Conservation (phyloP, 1,140 invertebrate genomes). For the Lordiphosa mommai region DNA sequence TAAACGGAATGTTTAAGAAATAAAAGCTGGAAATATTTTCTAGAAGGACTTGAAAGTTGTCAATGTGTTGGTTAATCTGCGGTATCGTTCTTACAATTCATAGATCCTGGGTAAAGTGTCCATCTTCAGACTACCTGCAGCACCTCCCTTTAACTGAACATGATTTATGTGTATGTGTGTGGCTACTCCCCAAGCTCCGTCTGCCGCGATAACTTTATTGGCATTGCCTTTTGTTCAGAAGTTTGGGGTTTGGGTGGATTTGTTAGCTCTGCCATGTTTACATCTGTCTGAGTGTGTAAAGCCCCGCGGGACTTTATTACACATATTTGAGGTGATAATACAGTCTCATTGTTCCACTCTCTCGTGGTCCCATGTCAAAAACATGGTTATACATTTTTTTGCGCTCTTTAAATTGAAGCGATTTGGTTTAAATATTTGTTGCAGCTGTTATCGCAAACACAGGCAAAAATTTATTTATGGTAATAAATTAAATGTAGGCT, state of each 20-base stretch:
- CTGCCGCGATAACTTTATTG: constrained; percentile 67
- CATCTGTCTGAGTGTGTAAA: constrained; percentile 14
- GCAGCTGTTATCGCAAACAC: constrained; percentile 59
- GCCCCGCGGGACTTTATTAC: constrained; percentile 63
- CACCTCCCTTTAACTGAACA: constrained; percentile 31
- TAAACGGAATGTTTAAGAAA: too few species aligned
- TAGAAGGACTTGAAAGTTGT: too few species aligned
- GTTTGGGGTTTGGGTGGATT: constrained; percentile 4
- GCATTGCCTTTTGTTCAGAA: constrained; percentile 38
- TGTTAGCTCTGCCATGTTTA: constrained; percentile 24
- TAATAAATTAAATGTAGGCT: constrained; percentile 54
- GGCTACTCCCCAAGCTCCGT: constrained; percentile 53
- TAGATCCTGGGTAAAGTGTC: too few species aligned
- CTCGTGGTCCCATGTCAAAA: constrained; percentile 25
- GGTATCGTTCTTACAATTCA: too few species aligned
- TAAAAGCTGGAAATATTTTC: too few species aligned
- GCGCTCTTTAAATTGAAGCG: constrained; percentile 35
- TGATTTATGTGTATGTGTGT: constrained; percentile 63
- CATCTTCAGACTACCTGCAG: background rate
- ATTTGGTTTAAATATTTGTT: constrained; percentile 64
- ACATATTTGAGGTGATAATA: constrained; percentile 77
- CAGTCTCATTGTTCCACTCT: constrained; percentile 44
- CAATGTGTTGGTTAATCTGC: too few species aligned
- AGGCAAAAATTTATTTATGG: constrained; percentile 37
- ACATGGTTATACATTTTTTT: constrained; percentile 26